A percentile compares a stretch with the other conserved stretches of the same genome.
phyloP scores from a whole-genome alignment of 2,797 vertebrate genomes.

The Poecilia gillii region DNA sequence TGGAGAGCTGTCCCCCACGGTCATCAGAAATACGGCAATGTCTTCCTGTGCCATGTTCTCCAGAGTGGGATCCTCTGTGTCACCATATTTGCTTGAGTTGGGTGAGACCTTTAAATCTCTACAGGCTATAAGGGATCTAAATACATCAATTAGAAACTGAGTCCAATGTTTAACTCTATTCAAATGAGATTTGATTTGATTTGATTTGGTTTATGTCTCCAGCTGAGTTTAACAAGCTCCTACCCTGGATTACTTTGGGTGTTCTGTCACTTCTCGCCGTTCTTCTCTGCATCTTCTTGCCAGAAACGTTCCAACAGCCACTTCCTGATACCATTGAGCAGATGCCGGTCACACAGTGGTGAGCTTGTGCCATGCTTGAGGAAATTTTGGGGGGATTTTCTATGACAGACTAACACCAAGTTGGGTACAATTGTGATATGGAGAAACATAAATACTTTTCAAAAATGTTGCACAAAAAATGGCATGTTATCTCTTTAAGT shows the following conservation, averaged over 20 bases:
- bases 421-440: neutral
- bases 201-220: conserved; percentile 13
- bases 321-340: conserved; percentile 65
- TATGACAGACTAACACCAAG: neutral
- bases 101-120: conserved; percentile 43
- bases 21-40: conserved; percentile 66
- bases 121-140: neutral
- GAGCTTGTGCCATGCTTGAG: conserved; percentile 18
- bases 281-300: conserved; percentile 47
- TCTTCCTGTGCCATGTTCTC: conserved; percentile 52
- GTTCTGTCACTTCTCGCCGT: conserved; percentile 48
- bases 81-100: conserved; percentile 58
- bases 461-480: neutral
- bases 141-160: neutral
- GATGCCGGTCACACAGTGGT: conserved; percentile 37
- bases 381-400: neutral
- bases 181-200: neutral
- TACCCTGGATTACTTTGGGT: conserved; percentile 58
- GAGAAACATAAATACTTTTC: neutral
- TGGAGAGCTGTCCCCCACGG: conserved; percentile 62
- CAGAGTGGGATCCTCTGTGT: conserved; percentile 49
- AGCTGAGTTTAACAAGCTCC: conserved; percentile 40
- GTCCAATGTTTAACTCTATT: neutral
- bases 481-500: no score
- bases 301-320: conserved; percentile 59